These are phyloP conservation scores for Ostrea edulis DNA, from an alignment of 1,140 invertebrate species.

Conservation along the genomic window DNA sequence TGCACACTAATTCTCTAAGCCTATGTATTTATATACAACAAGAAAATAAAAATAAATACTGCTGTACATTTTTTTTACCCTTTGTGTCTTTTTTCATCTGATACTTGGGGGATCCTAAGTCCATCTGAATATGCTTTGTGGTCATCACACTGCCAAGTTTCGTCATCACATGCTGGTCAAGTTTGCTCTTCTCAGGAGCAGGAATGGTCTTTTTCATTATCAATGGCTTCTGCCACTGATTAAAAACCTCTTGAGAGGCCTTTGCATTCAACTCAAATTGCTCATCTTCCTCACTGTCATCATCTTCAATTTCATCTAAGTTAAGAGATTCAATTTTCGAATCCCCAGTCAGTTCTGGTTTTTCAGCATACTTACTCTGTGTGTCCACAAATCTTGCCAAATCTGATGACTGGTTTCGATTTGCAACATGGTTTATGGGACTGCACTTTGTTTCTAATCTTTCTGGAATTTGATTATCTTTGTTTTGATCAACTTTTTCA, in stretches of 20 bases:
- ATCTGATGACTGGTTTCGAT: not conserved
- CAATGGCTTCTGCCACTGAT: conserved; percentile 10
- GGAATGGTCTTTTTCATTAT: not conserved
- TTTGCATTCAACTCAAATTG: not conserved
- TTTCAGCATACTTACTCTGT: not conserved
- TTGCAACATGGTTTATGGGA: not conserved
- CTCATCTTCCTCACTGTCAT: not conserved
- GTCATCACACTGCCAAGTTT: conserved; percentile 8
- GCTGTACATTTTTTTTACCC: conserved; percentile 1
- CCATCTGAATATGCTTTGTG: not conserved
- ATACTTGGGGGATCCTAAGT: not conserved
- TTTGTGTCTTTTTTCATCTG: not conserved
- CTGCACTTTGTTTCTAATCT: not conserved
- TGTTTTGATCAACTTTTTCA: not conserved
- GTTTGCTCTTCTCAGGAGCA: not conserved
- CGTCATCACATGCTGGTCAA: not conserved
- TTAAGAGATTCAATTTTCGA: conserved; percentile 7
- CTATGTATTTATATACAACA: not conserved
- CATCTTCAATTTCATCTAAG: conserved; percentile 8
- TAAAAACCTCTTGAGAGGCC: not conserved
- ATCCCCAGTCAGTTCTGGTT: not conserved
- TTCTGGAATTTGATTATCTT: not conserved
- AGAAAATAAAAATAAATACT: too few species aligned
- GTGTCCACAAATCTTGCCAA: not conserved
- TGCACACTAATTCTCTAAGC: too few species aligned